A percentile compares a stretch with the other conserved stretches of the same genome.
Conservation (phyloP, 2,113 vertebrate species). For the Cepphus grylle region DNA sequence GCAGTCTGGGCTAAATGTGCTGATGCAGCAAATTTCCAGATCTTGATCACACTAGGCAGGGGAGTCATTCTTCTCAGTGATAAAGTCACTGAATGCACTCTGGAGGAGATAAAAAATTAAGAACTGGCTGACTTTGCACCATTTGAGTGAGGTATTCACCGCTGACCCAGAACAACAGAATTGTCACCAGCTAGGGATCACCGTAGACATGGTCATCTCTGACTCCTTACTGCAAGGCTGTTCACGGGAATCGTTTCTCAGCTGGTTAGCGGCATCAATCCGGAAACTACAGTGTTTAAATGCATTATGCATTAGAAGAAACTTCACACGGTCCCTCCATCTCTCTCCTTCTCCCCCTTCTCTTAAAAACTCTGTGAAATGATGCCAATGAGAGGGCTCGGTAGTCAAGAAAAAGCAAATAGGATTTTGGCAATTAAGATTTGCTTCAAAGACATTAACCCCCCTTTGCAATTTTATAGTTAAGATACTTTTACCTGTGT, state of each 20-base stretch:
- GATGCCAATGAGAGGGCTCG: background rate
- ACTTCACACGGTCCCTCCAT: background rate
- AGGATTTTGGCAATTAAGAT: background rate
- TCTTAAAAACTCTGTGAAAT: background rate
- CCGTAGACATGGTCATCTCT: conserved; percentile 41
- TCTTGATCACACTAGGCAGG: conserved; percentile 74
- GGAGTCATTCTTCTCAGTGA: conserved; percentile 76
- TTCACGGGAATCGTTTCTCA: background rate
- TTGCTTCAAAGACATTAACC: background rate
- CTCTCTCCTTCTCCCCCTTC: background rate
- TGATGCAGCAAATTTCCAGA: conserved; percentile 71
- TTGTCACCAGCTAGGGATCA: conserved; percentile 62
- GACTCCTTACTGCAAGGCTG: conserved; percentile 16
- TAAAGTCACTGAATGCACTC: conserved; percentile 76
- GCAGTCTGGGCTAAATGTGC: conserved; percentile 41
- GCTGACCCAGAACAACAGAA: conserved; percentile 74
- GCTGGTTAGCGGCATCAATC: background rate
- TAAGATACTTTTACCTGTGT: background rate
- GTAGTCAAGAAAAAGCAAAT: background rate
- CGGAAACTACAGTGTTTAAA: background rate
- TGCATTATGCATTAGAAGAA: background rate
- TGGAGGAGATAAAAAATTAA: conserved; percentile 80
- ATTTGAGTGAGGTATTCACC: conserved; percentile 71
- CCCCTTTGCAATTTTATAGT: background rate
- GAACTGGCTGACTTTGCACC: conserved; percentile 78